Conservation (phyloP, 2,113 vertebrate species). For the Aleadryas rufinucha region DNA sequence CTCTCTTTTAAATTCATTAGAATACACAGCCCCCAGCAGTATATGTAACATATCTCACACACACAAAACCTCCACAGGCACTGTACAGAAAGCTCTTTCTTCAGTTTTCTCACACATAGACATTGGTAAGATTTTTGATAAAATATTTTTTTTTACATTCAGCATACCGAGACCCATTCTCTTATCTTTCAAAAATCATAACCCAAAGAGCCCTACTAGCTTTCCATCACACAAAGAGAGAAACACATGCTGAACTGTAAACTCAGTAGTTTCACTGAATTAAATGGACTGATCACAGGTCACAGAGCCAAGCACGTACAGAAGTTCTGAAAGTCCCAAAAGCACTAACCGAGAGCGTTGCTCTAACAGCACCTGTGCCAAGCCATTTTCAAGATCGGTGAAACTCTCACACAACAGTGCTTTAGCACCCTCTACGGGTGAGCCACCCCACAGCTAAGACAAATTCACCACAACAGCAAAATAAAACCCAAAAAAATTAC, state of each 20-base stretch:
- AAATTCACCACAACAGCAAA: neutral
- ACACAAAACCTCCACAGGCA: neutral
- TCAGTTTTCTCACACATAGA: neutral
- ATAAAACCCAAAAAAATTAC: neutral
- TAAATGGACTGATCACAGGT: neutral
- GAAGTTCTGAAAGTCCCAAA: neutral
- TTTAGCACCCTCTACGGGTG: slow-evolving; percentile 72
- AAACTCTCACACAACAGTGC: neutral
- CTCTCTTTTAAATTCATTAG: neutral
- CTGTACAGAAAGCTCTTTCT: neutral
- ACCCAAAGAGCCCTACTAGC: neutral
- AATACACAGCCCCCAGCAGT: neutral
- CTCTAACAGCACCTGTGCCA: neutral
- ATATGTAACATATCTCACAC: neutral
- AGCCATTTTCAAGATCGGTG: neutral
- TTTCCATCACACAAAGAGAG: neutral
- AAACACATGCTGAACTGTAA: neutral
- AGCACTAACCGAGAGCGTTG: rapidly evolving
- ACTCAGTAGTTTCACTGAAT: neutral
- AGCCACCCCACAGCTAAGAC: neutral
- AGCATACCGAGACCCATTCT: neutral
- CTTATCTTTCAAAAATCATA: neutral
- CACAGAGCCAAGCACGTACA: rapidly evolving
- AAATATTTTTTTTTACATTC: neutral
- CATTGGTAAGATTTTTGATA: neutral